phyloP scores from a whole-genome alignment of 1,140 invertebrate species.

The Euura saliciscinereae region DNA sequence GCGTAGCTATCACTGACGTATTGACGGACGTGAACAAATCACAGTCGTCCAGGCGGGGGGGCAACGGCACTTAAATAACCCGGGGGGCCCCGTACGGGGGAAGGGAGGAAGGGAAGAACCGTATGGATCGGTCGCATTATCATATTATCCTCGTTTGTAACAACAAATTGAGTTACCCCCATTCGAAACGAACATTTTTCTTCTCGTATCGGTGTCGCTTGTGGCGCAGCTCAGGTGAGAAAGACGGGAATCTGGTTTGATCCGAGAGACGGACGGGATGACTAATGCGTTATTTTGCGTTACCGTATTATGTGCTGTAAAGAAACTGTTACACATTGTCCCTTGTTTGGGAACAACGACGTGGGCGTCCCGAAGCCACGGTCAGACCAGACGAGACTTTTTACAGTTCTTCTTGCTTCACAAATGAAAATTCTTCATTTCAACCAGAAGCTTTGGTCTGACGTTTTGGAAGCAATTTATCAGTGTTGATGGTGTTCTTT shows the following conservation, averaged over 20 bases:
- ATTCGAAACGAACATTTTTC: background rate
- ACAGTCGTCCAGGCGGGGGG: constrained; percentile 43
- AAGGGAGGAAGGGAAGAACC: constrained; percentile 28
- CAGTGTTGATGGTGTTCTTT: too few species aligned
- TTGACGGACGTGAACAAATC: constrained; percentile 57
- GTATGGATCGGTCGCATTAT: constrained; percentile 44
- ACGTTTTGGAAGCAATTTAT: too few species aligned
- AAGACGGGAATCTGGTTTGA: too few species aligned
- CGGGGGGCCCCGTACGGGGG: constrained; percentile 27
- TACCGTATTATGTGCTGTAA: constrained; percentile 41
- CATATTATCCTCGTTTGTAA: constrained; percentile 60
- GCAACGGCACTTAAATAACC: constrained; percentile 12
- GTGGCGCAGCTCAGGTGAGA: too few species aligned
- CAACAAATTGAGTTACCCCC: constrained; percentile 60
- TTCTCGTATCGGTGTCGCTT: too few species aligned
- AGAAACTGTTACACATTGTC: constrained; percentile 57
- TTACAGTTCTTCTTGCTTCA: too few species aligned
- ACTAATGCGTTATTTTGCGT: constrained; percentile 53
- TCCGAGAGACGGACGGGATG: constrained; percentile 28
- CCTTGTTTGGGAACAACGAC: constrained; percentile 38
- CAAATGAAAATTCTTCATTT: too few species aligned
- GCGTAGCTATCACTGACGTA: constrained; percentile 37
- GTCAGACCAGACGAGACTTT: too few species aligned
- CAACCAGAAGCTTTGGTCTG: too few species aligned
- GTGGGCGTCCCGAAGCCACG: constrained; percentile 37